Evolutionary conservation across 2,113 vertebrate genomes (phyloP).

Genomic region (Bubo blakistoni): DNA sequence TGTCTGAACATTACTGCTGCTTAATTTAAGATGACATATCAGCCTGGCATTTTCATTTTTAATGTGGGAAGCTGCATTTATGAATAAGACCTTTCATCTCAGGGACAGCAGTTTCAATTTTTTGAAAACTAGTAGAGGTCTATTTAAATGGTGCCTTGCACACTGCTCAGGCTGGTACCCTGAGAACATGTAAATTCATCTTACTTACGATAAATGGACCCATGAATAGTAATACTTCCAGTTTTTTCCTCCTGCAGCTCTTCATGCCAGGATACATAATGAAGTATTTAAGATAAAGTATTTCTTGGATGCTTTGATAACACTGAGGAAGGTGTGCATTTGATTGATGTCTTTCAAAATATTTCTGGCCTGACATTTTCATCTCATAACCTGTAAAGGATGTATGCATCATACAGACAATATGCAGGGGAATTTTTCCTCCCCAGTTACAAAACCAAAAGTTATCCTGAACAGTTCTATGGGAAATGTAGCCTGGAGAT

Average conservation of each 20-base stretch:
- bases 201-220: conserved; percentile 13
- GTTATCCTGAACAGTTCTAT: neutral
- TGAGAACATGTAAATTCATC: conserved; percentile 8
- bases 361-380: neutral
- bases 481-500: neutral
- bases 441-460: neutral
- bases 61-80: conserved; percentile 21
- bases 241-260: neutral
- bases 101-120: neutral
- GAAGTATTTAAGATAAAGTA: neutral
- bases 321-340: neutral
- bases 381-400: neutral
- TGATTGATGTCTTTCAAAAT: neutral
- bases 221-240: neutral
- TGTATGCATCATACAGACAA: neutral
- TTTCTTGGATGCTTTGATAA: neutral
- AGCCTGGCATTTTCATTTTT: conserved; percentile 49
- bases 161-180: neutral
- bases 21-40: conserved; percentile 51
- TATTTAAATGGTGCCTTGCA: conserved; percentile 1
- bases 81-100: conserved; percentile 30
- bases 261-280: neutral
- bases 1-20: conserved; percentile 30
- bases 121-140: neutral
- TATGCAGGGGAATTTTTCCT: neutral